Conservation (phyloP, 2,797 vertebrate genomes). For the Hapalemur alaotrensis region DNA sequence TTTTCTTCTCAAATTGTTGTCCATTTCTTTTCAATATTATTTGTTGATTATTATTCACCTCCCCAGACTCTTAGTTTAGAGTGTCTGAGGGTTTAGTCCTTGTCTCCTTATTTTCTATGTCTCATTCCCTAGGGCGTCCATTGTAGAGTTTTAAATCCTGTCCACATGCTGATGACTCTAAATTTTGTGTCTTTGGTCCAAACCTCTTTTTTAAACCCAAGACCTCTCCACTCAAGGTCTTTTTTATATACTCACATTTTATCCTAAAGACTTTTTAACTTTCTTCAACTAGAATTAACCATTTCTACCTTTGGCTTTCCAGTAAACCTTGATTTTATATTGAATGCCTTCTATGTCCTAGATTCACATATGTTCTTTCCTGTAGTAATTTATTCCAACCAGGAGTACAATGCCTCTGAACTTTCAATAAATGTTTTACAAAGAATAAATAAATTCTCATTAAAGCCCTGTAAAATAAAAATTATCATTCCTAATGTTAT, state of each 20-base stretch:
- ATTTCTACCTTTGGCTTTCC: background rate
- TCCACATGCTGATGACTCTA: background rate
- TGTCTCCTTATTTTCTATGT: background rate
- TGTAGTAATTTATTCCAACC: background rate
- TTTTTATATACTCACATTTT: background rate
- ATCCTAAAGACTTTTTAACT: background rate
- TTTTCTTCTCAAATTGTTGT: background rate
- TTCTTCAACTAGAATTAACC: background rate
- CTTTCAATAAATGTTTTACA: background rate
- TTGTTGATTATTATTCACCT: background rate
- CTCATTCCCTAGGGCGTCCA: background rate
- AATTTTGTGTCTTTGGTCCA: background rate
- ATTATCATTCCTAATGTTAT: background rate
- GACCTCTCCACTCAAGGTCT: background rate
- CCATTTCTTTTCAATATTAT: background rate
- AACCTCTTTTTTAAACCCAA: background rate
- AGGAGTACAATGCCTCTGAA: background rate
- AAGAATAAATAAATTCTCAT: constrained; percentile 26
- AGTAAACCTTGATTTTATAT: background rate
- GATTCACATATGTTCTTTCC: background rate
- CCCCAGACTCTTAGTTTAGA: background rate
- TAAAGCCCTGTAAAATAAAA: background rate
- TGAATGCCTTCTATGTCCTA: background rate
- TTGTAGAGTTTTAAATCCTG: background rate
- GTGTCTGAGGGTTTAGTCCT: too few species aligned